phyloP scores from a whole-genome alignment of 1,140 invertebrate species.

The Teleogryllus occipitalis region DNA sequence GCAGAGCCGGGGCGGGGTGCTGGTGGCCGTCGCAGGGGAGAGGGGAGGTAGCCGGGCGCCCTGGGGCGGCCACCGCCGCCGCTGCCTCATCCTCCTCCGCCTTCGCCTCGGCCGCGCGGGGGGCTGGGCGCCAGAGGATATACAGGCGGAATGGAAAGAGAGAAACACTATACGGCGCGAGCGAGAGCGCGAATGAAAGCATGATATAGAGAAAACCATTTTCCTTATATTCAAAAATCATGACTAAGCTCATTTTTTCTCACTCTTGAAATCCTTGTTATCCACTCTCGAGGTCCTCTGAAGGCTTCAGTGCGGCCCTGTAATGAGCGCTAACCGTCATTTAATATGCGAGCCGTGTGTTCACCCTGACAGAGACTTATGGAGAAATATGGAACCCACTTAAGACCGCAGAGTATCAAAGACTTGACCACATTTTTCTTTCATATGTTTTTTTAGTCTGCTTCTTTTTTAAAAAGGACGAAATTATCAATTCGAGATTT shows the following conservation, averaged over 20 bases:
- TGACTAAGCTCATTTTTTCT: constrained; percentile 19
- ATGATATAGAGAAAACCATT: constrained; percentile 11
- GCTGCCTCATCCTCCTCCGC: no score
- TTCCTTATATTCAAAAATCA: constrained; percentile 20
- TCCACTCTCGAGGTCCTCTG: not conserved
- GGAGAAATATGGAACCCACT: constrained; percentile 15
- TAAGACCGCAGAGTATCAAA: constrained; percentile 15
- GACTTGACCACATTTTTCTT: not conserved
- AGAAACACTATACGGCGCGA: no score
- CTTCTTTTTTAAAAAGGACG: constrained; percentile 9
- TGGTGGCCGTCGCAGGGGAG: no score
- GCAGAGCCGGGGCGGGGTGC: no score
- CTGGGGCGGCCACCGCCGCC: no score
- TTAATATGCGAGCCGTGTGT: constrained; percentile 13
- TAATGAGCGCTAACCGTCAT: constrained; percentile 8
- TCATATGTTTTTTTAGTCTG: constrained; percentile 7
- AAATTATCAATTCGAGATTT: constrained; percentile 16
- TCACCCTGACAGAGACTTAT: constrained; percentile 16
- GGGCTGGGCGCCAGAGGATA: no score
- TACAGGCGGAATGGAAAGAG: no score
- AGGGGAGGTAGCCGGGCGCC: no score
- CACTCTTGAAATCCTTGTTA: not conserved
- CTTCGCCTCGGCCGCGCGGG: no score
- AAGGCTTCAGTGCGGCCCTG: constrained; percentile 12
- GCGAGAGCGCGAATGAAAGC: no score